phyloP scores from a whole-genome alignment of 2,888 invertebrate species.

The Erpobdella octoculata region DNA sequence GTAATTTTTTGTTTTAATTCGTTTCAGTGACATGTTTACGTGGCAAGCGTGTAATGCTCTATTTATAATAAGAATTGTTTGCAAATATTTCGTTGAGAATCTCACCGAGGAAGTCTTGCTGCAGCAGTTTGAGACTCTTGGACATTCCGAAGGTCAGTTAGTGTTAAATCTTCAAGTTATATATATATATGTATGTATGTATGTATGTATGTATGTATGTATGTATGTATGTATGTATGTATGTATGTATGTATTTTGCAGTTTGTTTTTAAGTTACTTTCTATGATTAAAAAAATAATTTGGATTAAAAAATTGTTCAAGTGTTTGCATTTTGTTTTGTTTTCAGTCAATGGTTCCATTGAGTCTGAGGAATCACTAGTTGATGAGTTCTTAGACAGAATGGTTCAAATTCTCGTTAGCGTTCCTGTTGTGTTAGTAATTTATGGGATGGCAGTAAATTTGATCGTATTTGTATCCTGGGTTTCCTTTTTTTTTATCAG shows the following conservation, averaged over 20 bases:
- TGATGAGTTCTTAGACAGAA: constrained; percentile 58
- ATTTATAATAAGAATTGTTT: constrained; percentile 71
- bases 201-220: too few relatives aligned
- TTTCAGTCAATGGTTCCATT: neutral
- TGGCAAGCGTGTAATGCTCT: constrained; percentile 92
- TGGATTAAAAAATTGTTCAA: neutral
- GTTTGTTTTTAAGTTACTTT: neutral
- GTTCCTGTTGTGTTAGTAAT: constrained; percentile 68
- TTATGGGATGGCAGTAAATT: too few relatives aligned
- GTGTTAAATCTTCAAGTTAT: neutral
- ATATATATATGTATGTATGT: neutral
- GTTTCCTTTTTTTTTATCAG: too few relatives aligned
- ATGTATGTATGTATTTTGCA: neutral
- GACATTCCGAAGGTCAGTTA: neutral
- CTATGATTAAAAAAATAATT: neutral
- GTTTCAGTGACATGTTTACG: constrained; percentile 66
- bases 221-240: too few relatives aligned
- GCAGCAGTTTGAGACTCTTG: constrained; percentile 61
- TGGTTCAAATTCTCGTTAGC: constrained; percentile 72
- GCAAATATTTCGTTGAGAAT: constrained; percentile 81
- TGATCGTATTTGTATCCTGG: too few relatives aligned
- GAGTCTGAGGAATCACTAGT: neutral
- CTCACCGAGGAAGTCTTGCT: constrained; percentile 79
- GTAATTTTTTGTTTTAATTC: too few relatives aligned
- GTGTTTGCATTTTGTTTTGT: neutral